A percentile compares a stretch with the other conserved stretches of the same genome.
These are phyloP conservation scores for Diachasmimorpha longicaudata DNA, from an alignment of 1,140 invertebrate genomes.

Conservation along the genomic window DNA sequence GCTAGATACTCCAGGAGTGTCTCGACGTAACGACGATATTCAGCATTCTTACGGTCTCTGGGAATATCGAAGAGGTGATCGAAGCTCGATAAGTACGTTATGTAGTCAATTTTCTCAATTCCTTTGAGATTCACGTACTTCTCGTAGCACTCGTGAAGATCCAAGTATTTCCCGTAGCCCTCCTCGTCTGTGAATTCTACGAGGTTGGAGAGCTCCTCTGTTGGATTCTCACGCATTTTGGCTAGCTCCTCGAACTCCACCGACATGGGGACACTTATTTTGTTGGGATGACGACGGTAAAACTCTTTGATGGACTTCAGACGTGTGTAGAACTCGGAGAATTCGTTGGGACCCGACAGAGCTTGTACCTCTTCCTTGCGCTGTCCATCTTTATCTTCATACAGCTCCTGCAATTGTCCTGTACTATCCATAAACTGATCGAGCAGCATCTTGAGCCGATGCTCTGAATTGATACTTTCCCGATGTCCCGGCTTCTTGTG, in stretches of 20 bases:
- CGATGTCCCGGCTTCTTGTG: constrained; percentile 89
- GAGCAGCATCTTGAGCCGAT: constrained; percentile 87
- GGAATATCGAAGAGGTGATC: constrained; percentile 97
- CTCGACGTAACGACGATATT: constrained; percentile 90
- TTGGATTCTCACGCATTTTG: constrained; percentile 85
- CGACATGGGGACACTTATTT: constrained; percentile 94
- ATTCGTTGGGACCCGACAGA: constrained; percentile 96
- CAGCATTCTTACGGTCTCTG: constrained; percentile 91
- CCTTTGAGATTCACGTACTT: constrained; percentile 97
- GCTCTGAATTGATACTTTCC: constrained; percentile 96
- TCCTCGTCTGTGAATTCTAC: constrained; percentile 99
- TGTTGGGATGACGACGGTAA: constrained; percentile 94
- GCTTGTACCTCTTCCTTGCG: constrained; percentile 90
- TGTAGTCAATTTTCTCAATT: constrained; percentile 96
- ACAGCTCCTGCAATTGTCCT: constrained; percentile 85
- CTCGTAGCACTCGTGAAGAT: constrained; percentile 97
- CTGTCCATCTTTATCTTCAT: constrained; percentile 96
- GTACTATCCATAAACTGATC: constrained; percentile 90
- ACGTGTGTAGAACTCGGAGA: constrained; percentile 94
- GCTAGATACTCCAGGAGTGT: constrained; percentile 86
- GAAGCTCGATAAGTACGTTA: constrained; percentile 91
- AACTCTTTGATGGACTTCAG: constrained; percentile 96
- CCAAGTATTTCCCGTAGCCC: constrained; percentile 98
- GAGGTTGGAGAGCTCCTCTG: constrained; percentile 79
- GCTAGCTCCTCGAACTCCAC: constrained; percentile 96